Base-by-base conservation (phyloP, 35 echinoderm and acorn worm genomes). In the Holothuria glaberrima region DNA sequence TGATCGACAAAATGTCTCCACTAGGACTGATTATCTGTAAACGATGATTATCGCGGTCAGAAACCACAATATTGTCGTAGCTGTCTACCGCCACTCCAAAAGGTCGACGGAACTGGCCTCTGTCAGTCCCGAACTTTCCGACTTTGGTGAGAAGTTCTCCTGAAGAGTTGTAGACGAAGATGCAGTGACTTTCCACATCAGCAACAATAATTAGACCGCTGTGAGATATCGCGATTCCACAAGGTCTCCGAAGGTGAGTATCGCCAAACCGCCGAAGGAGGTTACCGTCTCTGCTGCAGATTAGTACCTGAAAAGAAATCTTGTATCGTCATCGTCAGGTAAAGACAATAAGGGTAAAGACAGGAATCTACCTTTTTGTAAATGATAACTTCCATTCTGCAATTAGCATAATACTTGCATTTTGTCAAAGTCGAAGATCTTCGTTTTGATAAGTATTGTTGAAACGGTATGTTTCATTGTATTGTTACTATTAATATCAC, bases 11-110 rank as follows among this genome's bases (percentile, higher is more conserved):
- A 0, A 87, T 62, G 4, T 87, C 54, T 16, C 85, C 85, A 13
- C 67, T 31, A n/a, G 66, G 66, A 81, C 59, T 78, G 26, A 89
- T 59, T 12, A 94, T 89, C 77, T 99, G 97, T 0, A 99, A 46
- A 0, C 97, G 82, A 63, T 94, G 93, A 62, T 99, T 99, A 30
- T 99, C 97, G 2, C 97, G 59, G 67, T 99, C 97, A 27, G 97
- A 95, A 13, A 99, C 93, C 52, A 99, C 80, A 17, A 99, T 62
- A 25, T 99, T 89, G 66, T 99, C 93, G 36, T 83, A 95, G 68
- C 91, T 95, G 71, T 95, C 94, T 4, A 99, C 89, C 1, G 91
- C 88, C 12, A 92, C 94, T 18, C 88, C 82, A 21, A 99, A 88
- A 10, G 97, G 97, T 0, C 93, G 86, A 29, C 94, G 82, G 58